These are phyloP conservation scores for Oscheius sp. DNA, from an alignment of 1,140 invertebrate species.

Conservation along the genomic window DNA sequence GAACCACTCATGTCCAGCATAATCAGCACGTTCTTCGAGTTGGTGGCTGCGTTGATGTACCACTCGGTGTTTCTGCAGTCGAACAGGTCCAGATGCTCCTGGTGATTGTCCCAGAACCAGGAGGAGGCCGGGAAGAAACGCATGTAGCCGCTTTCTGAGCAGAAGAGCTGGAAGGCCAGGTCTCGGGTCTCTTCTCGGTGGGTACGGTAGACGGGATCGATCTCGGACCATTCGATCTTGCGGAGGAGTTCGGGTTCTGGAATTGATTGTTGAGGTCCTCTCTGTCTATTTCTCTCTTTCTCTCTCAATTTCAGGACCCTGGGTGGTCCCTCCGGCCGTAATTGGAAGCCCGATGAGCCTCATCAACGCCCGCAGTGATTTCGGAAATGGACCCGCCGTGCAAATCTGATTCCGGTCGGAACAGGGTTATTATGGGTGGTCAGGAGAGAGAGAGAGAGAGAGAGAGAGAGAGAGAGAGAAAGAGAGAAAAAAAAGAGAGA, in stretches of 20 bases:
- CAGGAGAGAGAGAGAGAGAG: too few relatives aligned
- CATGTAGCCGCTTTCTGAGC: constrained; percentile 60
- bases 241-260: constrained; percentile 54
- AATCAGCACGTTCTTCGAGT: constrained; percentile 94
- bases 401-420: too few relatives aligned
- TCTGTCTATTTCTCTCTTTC: too few relatives aligned
- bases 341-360: background rate
- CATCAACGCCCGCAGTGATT: background rate
- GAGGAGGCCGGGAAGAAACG: constrained; percentile 58
- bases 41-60: constrained; percentile 93
- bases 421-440: too few relatives aligned
- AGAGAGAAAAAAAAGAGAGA: too few relatives aligned
- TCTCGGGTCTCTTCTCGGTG: constrained; percentile 57
- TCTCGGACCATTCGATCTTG: constrained; percentile 59
- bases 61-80: constrained; percentile 55
- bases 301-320: too few relatives aligned
- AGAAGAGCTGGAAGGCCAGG: constrained; percentile 60
- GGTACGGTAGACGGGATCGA: constrained; percentile 56
- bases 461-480: too few relatives aligned
- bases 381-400: background rate
- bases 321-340: background rate
- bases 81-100: constrained; percentile 53
- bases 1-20: constrained; percentile 88
- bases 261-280: constrained; percentile 25
- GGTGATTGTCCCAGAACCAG: constrained; percentile 54